These are phyloP conservation scores for Lydus trimaculatus DNA, from an alignment of 2,888 invertebrate genomes.

Conservation along the genomic window DNA sequence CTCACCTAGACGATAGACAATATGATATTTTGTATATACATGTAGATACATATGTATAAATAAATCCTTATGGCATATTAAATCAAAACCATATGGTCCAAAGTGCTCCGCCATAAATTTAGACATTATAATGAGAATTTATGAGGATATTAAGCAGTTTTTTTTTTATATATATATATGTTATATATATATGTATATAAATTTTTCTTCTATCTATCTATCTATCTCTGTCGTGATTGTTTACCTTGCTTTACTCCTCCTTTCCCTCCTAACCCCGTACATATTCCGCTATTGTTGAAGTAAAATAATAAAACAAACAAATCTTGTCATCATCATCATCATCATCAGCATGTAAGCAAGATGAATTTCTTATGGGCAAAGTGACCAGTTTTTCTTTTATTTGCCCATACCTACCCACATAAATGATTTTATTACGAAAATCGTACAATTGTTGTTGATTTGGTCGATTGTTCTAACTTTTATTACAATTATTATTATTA, in stretches of 20 bases:
- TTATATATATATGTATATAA: background rate
- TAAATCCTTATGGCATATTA: constrained; percentile 41
- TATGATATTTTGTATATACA: background rate
- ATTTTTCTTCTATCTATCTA: background rate
- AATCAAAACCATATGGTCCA: constrained; percentile 51
- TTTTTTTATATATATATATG: constrained; percentile 19
- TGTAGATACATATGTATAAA: constrained; percentile 17
- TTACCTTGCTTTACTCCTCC: background rate
- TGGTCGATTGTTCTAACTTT: background rate
- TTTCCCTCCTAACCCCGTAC: constrained; percentile 4
- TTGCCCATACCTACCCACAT: background rate
- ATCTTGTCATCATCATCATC: constrained; percentile 31
- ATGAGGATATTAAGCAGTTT: constrained; percentile 44
- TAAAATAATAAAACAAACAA: constrained; percentile 35
- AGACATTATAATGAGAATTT: constrained; percentile 52
- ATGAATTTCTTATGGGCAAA: constrained; percentile 26
- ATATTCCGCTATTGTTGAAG: constrained; percentile 34
- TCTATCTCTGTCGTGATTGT: background rate
- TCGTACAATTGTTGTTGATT: background rate
- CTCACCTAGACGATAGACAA: constrained; percentile 2
- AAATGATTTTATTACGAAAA: background rate
- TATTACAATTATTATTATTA: background rate
- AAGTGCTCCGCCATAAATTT: constrained; percentile 47
- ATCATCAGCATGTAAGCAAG: constrained; percentile 12
- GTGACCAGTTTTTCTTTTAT: background rate